Percentiles rank a stretch among this genome's conserved stretches.
Evolutionary conservation across 2,797 vertebrate genomes (phyloP).

Genomic region (Channallabes apus): DNA sequence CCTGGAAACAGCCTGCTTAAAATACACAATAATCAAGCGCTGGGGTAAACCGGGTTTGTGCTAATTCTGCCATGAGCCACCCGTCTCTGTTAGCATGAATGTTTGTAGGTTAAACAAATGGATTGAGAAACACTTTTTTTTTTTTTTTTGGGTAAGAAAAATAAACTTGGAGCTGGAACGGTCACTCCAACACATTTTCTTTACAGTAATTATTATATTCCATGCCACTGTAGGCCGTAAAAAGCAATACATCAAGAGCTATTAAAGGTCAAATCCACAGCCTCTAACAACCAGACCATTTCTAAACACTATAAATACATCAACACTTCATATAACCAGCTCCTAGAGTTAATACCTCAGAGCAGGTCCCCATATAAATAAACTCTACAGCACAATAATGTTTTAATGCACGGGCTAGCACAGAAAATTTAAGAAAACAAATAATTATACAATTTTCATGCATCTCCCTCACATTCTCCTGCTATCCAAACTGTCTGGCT

Average conservation of each 20-base stretch:
- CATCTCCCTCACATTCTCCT: background rate
- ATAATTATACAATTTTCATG: background rate
- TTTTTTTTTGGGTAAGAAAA: background rate
- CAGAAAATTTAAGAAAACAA: background rate
- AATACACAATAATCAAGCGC: background rate
- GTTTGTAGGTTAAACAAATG: slow-evolving; percentile 13
- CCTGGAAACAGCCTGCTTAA: background rate
- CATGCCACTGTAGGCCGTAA: background rate
- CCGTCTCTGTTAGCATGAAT: background rate
- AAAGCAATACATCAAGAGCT: slow-evolving; percentile 5
- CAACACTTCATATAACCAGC: background rate
- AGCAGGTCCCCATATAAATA: background rate
- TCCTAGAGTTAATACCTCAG: background rate
- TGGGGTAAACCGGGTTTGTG: background rate
- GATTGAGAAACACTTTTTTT: background rate
- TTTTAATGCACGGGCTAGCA: background rate
- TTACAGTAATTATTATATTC: slow-evolving; percentile 33
- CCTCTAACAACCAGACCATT: background rate
- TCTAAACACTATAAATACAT: slow-evolving; percentile 16
- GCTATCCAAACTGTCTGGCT: background rate
- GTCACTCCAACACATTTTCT: slow-evolving; percentile 4
- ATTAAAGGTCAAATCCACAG: slow-evolving; percentile 19
- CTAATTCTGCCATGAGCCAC: background rate
- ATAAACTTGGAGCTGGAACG: background rate
- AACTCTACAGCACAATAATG: background rate